Base-by-base conservation (phyloP, 1,140 invertebrate species). In the Macrobrachium rosenbergii region DNA sequence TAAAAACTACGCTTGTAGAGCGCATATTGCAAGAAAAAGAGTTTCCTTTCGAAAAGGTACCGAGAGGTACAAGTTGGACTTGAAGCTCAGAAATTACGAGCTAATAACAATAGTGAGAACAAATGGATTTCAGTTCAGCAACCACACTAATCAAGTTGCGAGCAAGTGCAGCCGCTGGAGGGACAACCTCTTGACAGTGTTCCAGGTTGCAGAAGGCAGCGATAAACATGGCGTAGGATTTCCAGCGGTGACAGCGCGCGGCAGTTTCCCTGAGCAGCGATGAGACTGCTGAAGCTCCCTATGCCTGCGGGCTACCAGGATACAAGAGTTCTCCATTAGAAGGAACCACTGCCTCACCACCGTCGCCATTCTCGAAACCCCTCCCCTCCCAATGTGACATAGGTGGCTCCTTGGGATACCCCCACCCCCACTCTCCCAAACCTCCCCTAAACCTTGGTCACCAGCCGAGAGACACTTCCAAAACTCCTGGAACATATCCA, bases 291-390 rank as follows among this genome's bases (percentile, higher is more conserved):
- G 52, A 52, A 52, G 52, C 52, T 63, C 78, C 79, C 64, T 16
- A 16, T 45, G 52, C n/a, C 85, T 79, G 59, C 62, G 43, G 85
- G 85, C 85, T n/a, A 23, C 79, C 7, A n/a, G 19, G 67, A 60
- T 82, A 87, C 85, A 87, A 87, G 85, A 87, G 78, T 87, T 87
- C 67, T 87, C 85, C 85, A 87, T 87, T 87, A 87, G 85, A 64
- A 67, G 52, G 85, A 63, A 73, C 52, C 52, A 52, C 52, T 52
- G 52, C 52, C 52, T 5, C 52, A 52, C 52, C 52, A 52, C 52
- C 52, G 52, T 52, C 52, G 52, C 52, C 52, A 52, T 52, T 52
- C 52, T 52, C 52, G 2, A 52, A 52, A 52, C 52, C 52, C 52
- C 52, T 52, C 52, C 2, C 52, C 12, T 8, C 52, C 52, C 52